A percentile compares a stretch with the other conserved stretches of the same genome.
Conservation (phyloP, 30 jellyfish, hydroid and myxozoan genomes). For the Rhopilema esculentum region DNA sequence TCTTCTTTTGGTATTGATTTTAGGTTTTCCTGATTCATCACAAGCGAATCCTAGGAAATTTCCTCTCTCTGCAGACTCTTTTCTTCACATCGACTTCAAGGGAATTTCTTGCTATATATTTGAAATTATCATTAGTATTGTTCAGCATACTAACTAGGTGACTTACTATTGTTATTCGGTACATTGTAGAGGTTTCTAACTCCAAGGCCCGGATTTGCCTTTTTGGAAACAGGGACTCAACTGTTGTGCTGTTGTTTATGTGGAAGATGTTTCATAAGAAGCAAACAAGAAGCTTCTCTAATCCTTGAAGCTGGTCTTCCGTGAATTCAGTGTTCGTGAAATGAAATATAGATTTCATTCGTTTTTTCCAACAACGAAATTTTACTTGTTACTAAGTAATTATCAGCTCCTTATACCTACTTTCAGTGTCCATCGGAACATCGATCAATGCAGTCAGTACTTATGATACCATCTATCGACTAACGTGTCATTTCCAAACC, state of each 20-base stretch:
- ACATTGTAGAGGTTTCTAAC: slow-evolving; percentile 18
- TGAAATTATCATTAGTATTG: slow-evolving; percentile 15
- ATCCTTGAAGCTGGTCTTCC: slow-evolving; percentile 36
- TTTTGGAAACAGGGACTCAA: slow-evolving; percentile 9
- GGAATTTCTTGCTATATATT: slow-evolving; percentile 28
- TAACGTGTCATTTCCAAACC: too few relatives aligned
- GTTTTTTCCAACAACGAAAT: too few relatives aligned
- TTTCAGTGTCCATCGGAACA: too few relatives aligned
- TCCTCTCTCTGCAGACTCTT: slow-evolving; percentile 7
- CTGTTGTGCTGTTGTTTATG: slow-evolving; percentile 30
- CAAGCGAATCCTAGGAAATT: slow-evolving; percentile 20
- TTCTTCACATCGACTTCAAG: slow-evolving; percentile 5
- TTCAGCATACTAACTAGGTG: slow-evolving; percentile 19
- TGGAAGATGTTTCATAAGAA: slow-evolving; percentile 20
- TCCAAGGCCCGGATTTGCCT: slow-evolving; percentile 18
- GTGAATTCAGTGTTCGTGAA: slow-evolving; percentile 35
- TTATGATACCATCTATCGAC: too few relatives aligned
- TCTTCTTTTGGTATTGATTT: slow-evolving; percentile 16
- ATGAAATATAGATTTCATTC: not conserved
- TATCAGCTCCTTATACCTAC: too few relatives aligned
- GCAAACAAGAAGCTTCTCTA: slow-evolving; percentile 17
- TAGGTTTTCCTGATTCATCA: slow-evolving; percentile 28
- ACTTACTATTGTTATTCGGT: slow-evolving; percentile 17
- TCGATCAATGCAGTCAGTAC: too few relatives aligned
- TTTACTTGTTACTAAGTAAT: too few relatives aligned